These are phyloP conservation scores for Marronus borbonicus DNA, from an alignment of 2,888 invertebrate genomes.

Conservation along the genomic window DNA sequence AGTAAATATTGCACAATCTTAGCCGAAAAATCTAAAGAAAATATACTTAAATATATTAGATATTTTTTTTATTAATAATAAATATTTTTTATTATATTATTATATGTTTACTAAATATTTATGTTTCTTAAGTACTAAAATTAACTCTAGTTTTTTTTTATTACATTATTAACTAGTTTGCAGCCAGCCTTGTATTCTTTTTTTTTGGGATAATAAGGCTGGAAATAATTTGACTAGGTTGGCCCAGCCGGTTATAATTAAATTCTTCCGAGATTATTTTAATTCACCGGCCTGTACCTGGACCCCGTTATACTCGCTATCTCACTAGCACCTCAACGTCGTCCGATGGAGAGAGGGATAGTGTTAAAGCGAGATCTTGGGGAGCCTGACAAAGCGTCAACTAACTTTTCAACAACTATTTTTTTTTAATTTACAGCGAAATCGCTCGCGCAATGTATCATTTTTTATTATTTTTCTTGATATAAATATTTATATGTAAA, in stretches of 20 bases:
- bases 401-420: conserved; percentile 70
- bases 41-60: conserved; percentile 66
- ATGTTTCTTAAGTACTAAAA: conserved; percentile 59
- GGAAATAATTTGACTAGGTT: conserved; percentile 71
- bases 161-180: conserved; percentile 65
- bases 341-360: not conserved
- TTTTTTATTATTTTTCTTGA: conserved; percentile 60
- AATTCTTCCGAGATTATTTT: conserved; percentile 50
- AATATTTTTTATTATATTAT: conserved; percentile 66
- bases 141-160: conserved; percentile 66
- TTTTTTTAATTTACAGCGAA: conserved; percentile 66
- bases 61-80: conserved; percentile 64
- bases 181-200: conserved; percentile 60
- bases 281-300: conserved; percentile 61
- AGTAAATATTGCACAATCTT: conserved; percentile 69
- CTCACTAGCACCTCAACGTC: not conserved
- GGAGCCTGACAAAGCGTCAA: conserved; percentile 66
- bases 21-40: conserved; percentile 65
- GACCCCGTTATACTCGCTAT: conserved; percentile 52
- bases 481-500: conserved; percentile 58
- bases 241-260: conserved; percentile 60
- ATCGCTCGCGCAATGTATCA: conserved; percentile 64
- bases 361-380: conserved; percentile 48
- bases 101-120: conserved; percentile 67
- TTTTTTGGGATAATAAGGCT: conserved; percentile 56